These are phyloP conservation scores for Oedothorax gibbosus DNA, from an alignment of 1,140 invertebrate species.

Conservation along the genomic window DNA sequence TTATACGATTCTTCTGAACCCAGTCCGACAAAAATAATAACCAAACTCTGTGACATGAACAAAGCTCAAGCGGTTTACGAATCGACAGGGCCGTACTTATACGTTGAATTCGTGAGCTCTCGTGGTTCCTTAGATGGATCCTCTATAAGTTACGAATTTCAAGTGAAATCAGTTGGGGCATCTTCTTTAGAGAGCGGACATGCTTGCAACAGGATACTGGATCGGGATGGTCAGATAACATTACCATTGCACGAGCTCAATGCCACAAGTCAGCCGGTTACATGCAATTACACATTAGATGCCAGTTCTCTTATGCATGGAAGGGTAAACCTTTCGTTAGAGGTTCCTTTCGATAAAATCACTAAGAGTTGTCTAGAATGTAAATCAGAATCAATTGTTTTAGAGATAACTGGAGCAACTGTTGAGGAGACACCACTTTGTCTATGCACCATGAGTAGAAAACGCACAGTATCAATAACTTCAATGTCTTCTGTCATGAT, in stretches of 20 bases:
- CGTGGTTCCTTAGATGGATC: constrained; percentile 63
- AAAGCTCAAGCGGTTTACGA: constrained; percentile 60
- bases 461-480: constrained; percentile 29
- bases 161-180: constrained; percentile 62
- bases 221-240: constrained; percentile 36
- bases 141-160: constrained; percentile 63
- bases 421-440: constrained; percentile 57
- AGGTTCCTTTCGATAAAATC: constrained; percentile 60
- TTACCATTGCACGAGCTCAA: constrained; percentile 53
- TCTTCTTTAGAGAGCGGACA: constrained; percentile 49
- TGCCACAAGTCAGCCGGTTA: constrained; percentile 48
- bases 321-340: constrained; percentile 61
- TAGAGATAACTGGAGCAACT: constrained; percentile 58
- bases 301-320: constrained; percentile 61
- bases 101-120: constrained; percentile 62
- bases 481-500: constrained; percentile 52
- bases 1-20: constrained; percentile 62
- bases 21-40: constrained; percentile 63
- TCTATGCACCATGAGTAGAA: constrained; percentile 50
- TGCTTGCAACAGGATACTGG: constrained; percentile 45
- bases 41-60: constrained; percentile 64
- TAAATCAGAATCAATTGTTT: constrained; percentile 39
- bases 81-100: constrained; percentile 58
- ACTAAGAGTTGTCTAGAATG: constrained; percentile 61
- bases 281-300: constrained; percentile 63